Base-by-base conservation (phyloP, 2,113 vertebrate species). In the Zingel zingel region DNA sequence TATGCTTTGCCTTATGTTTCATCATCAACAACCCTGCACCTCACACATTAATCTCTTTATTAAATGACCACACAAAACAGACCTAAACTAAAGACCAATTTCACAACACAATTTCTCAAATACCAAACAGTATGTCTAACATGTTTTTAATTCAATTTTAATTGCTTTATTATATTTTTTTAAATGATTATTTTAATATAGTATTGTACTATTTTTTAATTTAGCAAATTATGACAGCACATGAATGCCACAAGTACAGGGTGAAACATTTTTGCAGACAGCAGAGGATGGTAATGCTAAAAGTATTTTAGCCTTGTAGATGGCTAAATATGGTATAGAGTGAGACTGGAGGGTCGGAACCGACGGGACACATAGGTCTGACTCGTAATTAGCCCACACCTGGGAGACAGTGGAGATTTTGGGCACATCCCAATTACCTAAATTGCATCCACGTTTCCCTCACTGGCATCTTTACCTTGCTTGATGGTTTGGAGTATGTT, bases 1-100 rank as follows among this genome's bases (percentile, higher is more conserved):
- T 73, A 53, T 63, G 75, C 45, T 70, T 84, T 84, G 56, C 78
- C 66, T 71, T 79, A 50, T 59, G 62, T 86, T 82, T 82, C 79
- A 81, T 87, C 64, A 86, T 61, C 54, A 16, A n/a, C 53, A 53
- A 39, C 9, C 25, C 58, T 13, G n/a, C 43, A 57, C 6, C 33
- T 61, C 43, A 43, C 5, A 57, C 36, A 72, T 74, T 39, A 7
- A 50, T 48, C 7, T 25, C 64, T 39, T 45, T 36, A 65, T 18
- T 58, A 12, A 18, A 48, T 13, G 64, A 50, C 33, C n/a, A 64
- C 56, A n/a, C 16, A 25, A 19, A 43, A 43, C 10, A 11, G 39
- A 11, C 39, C 33, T 33, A 33, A 27, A 45, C 2, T 45, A 25
- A 57, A 11, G 18, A 51, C 25, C 48, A 53, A 6, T 69, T 33